Evolutionary conservation across 92 coral and sea anemone species (phyloP).

Genomic region (Zoanthus solanderi): DNA sequence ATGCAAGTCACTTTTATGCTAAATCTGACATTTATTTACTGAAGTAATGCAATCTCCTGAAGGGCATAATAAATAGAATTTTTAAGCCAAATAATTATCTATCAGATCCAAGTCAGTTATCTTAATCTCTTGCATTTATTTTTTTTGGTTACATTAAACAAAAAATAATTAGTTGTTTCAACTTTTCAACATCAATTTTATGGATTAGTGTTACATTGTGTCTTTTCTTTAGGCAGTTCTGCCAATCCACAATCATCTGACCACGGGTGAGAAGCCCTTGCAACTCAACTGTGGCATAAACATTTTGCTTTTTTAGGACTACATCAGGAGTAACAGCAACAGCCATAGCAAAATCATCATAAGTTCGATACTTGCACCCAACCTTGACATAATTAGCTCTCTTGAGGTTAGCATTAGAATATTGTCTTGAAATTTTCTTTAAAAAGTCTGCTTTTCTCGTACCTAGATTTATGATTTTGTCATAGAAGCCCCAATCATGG

Average conservation of each 20-base stretch:
- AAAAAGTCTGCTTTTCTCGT: conserved; percentile 71
- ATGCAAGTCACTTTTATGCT: no score
- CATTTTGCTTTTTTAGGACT: conserved; percentile 62
- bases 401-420: conserved; percentile 50
- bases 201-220: conserved; percentile 71
- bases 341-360: conserved; percentile 84
- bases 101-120: no score
- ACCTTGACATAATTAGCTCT: conserved; percentile 23
- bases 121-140: background rate
- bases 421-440: conserved; percentile 55
- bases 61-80: no score
- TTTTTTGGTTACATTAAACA: conserved; percentile 48
- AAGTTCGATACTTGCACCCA: conserved; percentile 57
- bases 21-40: no score
- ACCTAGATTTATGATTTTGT: conserved; percentile 51
- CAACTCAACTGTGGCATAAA: conserved; percentile 86
- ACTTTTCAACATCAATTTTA: conserved; percentile 65
- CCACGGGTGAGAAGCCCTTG: conserved; percentile 86
- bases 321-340: conserved; percentile 78
- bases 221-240: conserved; percentile 59
- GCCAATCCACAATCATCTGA: conserved; percentile 94
- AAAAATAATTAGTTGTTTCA: conserved; percentile 60
- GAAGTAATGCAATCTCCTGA: no score
- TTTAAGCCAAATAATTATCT: no score
- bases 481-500: conserved; percentile 69